Conservation (phyloP, 1,140 invertebrate species). For the Wiebesia pumilae region DNA sequence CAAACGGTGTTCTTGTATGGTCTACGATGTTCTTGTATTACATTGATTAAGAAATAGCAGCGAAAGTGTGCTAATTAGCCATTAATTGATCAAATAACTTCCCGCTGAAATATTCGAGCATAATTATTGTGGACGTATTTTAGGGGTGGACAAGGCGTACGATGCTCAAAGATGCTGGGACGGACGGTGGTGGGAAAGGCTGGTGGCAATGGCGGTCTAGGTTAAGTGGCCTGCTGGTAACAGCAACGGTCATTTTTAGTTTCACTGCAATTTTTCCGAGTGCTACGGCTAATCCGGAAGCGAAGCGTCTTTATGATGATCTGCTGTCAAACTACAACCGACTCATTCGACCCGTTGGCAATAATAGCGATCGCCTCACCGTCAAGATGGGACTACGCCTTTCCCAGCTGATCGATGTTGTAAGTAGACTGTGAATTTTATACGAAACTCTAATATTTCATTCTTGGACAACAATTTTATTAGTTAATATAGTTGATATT, state of each 20-base stretch:
- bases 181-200: conserved; percentile 74
- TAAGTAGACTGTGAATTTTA: conserved; percentile 78
- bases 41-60: too few relatives aligned
- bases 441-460: neutral
- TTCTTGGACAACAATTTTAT: neutral
- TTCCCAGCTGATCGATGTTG: conserved; percentile 98
- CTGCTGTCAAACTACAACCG: conserved; percentile 97
- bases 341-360: conserved; percentile 96
- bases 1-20: too few relatives aligned
- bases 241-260: conserved; percentile 79
- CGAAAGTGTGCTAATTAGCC: too few relatives aligned
- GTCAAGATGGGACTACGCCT: conserved; percentile 97
- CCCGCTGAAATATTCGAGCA: too few relatives aligned
- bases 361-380: conserved; percentile 96
- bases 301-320: conserved; percentile 95
- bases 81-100: too few relatives aligned
- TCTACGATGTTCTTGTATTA: too few relatives aligned
- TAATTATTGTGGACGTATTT: conserved; percentile 59
- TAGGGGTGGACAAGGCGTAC: conserved; percentile 88
- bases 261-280: conserved; percentile 70
- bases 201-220: conserved; percentile 83
- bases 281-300: conserved; percentile 87
- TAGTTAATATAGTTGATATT: too few relatives aligned
- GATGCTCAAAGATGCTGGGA: conserved; percentile 79
- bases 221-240: conserved; percentile 72